Conservation (phyloP, 2,113 vertebrate species). For the Bubalus kerabau region DNA sequence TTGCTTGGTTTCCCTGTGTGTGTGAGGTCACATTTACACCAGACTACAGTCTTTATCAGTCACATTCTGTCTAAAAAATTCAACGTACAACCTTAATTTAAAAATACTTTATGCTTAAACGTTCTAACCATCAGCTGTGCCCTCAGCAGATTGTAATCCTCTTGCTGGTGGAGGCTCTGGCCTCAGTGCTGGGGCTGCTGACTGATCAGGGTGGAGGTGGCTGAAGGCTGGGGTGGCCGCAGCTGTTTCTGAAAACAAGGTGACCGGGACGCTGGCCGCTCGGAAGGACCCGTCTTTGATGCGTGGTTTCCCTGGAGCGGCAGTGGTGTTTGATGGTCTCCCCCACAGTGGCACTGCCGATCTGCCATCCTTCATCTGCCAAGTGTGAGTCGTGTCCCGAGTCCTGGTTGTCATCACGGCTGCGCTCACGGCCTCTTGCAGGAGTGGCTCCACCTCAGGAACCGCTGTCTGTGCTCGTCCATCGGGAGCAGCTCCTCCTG, state of each 20-base stretch:
- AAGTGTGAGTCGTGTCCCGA: accelerated
- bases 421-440: accelerated
- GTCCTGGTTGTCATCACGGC: accelerated
- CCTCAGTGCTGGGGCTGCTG: not conserved
- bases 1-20: not conserved
- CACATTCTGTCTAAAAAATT: not conserved
- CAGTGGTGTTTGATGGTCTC: accelerated
- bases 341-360: not conserved
- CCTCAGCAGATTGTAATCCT: not conserved
- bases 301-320: not conserved
- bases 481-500: not conserved
- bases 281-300: not conserved
- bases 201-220: not conserved
- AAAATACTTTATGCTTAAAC: not conserved
- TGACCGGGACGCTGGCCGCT: not conserved
- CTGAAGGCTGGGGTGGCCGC: not conserved
- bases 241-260: not conserved
- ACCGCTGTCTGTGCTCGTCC: accelerated
- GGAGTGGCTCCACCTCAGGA: not conserved
- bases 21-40: not conserved
- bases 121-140: not conserved
- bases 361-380: accelerated
- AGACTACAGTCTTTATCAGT: not conserved
- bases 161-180: not conserved
- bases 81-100: not conserved